Evolutionary conservation across 2,888 invertebrate species (phyloP).

Genomic region (Drosophila aldrichi): DNA sequence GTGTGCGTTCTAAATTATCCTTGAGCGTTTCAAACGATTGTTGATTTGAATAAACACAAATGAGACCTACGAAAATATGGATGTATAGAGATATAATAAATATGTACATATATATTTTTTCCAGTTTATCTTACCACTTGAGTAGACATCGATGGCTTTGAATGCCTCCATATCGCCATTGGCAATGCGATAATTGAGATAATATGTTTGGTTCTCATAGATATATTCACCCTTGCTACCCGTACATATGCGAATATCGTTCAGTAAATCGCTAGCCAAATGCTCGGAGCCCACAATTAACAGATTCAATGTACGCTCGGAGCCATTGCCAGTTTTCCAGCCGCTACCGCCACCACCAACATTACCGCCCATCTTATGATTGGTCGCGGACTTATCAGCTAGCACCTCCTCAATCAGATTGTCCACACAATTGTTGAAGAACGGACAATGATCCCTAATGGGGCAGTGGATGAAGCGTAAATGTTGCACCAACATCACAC

Average conservation of each 20-base stretch:
- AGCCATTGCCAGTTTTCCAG: constrained; percentile 72
- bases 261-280: constrained; percentile 94
- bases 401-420: constrained; percentile 89
- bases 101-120: neutral
- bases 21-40: constrained; percentile 96
- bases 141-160: constrained; percentile 93
- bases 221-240: constrained; percentile 93
- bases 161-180: constrained; percentile 95
- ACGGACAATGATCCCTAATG: constrained; percentile 96
- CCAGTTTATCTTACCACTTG: constrained; percentile 89
- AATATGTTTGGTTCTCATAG: constrained; percentile 92
- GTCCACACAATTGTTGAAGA: constrained; percentile 93
- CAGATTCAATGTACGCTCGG: constrained; percentile 89
- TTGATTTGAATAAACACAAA: constrained; percentile 95
- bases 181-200: constrained; percentile 93
- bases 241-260: constrained; percentile 94
- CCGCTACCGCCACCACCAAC: constrained; percentile 14
- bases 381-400: constrained; percentile 85
- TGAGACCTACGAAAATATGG: constrained; percentile 87
- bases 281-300: constrained; percentile 95
- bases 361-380: constrained; percentile 86
- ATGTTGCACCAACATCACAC: constrained; percentile 97
- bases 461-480: constrained; percentile 98
- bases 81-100: neutral
- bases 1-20: constrained; percentile 95